Evolutionary conservation across 2,888 invertebrate genomes (phyloP).

Genomic region (Mantis religiosa): DNA sequence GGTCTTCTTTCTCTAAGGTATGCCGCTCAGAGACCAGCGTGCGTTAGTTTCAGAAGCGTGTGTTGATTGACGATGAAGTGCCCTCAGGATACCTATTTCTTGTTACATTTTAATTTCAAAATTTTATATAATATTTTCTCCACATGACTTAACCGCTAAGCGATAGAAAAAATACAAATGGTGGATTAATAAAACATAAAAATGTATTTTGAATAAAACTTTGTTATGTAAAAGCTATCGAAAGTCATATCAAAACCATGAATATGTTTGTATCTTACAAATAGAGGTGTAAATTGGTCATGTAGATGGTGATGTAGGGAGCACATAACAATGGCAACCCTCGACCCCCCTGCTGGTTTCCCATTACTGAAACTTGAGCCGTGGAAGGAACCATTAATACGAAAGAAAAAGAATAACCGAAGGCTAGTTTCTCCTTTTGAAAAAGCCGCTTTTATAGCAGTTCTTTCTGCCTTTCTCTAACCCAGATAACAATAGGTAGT

Average conservation of each 20-base stretch:
- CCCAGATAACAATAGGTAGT: neutral
- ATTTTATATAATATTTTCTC: no score
- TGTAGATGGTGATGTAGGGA: neutral
- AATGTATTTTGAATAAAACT: no score
- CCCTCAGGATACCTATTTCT: no score
- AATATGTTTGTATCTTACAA: neutral
- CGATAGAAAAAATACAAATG: no score
- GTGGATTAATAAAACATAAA: no score
- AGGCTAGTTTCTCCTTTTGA: neutral
- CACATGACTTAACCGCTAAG: no score
- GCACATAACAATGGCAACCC: neutral
- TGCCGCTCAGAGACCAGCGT: no score
- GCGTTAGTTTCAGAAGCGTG: no score
- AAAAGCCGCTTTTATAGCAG: neutral
- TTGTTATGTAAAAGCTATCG: no score
- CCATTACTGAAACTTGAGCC: neutral
- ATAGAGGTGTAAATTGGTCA: neutral
- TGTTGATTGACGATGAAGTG: no score
- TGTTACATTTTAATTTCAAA: no score
- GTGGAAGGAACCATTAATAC: neutral
- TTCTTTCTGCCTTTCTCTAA: neutral
- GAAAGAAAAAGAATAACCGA: neutral
- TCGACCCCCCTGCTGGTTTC: neutral
- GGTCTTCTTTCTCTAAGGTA: no score
- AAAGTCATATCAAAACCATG: neutral